Conservation (phyloP, 2,888 invertebrate species). For the Ophioninae sp. region DNA sequence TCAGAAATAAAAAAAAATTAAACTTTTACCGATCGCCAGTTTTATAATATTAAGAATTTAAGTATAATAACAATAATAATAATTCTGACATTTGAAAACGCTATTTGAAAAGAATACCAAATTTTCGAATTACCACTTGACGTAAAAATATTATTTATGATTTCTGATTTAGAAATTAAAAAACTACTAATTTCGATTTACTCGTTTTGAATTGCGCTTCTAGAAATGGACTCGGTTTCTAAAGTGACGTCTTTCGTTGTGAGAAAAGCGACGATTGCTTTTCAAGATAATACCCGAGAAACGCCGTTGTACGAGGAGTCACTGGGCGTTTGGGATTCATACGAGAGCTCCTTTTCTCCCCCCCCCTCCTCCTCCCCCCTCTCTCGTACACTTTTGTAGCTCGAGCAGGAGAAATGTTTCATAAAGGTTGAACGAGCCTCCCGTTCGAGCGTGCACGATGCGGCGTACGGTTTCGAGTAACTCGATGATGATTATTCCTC, state of each 20-base stretch:
- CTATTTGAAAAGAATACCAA: too few species aligned
- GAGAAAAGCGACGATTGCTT: conserved; percentile 41
- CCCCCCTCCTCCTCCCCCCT: background rate
- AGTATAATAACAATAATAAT: too few species aligned
- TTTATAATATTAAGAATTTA: too few species aligned
- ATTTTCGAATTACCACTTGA: too few species aligned
- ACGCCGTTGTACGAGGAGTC: conserved; percentile 18
- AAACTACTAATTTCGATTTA: too few species aligned
- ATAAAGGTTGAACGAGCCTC: conserved; percentile 18
- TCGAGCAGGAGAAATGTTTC: conserved; percentile 3
- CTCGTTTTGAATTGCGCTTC: conserved; percentile 11
- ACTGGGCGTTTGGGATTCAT: conserved; percentile 11
- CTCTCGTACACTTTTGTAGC: background rate
- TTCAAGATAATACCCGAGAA: conserved; percentile 27
- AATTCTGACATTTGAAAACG: too few species aligned
- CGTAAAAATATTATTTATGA: too few species aligned
- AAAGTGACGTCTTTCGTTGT: conserved; percentile 45
- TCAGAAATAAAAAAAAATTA: too few species aligned
- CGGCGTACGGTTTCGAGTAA: conserved; percentile 24
- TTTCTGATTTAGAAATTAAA: too few species aligned
- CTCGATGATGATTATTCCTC: conserved; percentile 33
- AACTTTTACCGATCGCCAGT: too few species aligned
- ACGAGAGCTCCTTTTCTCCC: background rate
- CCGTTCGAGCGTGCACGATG: background rate
- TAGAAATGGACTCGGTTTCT: conserved; percentile 42